Percentiles rank a stretch among this genome's conserved stretches.
Evolutionary conservation across 1,140 invertebrate genomes (phyloP).

Genomic region (Bombus confusus): DNA sequence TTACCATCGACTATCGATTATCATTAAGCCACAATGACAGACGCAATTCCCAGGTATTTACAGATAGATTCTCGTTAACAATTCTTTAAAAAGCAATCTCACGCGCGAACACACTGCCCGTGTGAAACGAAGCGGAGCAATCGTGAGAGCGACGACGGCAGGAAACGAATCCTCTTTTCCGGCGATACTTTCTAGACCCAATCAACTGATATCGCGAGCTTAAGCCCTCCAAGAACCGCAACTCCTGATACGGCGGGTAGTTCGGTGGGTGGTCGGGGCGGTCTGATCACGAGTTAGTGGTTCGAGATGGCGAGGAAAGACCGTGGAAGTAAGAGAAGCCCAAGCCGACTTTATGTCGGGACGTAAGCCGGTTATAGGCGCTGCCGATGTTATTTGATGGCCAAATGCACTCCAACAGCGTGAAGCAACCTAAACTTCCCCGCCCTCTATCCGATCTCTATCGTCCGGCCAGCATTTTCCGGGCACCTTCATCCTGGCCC

Average conservation of each 20-base stretch:
- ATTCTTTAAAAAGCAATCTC: slow-evolving; percentile 8
- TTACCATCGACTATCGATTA: too few species aligned
- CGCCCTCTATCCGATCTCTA: slow-evolving; percentile 67
- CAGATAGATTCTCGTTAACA: background rate
- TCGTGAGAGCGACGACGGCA: background rate
- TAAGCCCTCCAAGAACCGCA: slow-evolving; percentile 79
- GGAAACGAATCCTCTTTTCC: slow-evolving; percentile 51
- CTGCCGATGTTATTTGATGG: slow-evolving; percentile 83
- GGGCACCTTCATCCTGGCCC: slow-evolving; percentile 44
- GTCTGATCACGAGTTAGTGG: slow-evolving; percentile 83
- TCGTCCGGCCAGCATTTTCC: slow-evolving; percentile 69
- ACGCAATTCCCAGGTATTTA: background rate
- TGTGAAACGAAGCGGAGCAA: background rate
- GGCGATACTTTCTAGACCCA: slow-evolving; percentile 73
- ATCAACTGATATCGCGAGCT: slow-evolving; percentile 82
- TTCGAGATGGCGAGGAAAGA: slow-evolving; percentile 76
- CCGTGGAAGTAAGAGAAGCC: slow-evolving; percentile 73
- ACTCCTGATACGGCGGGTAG: slow-evolving; percentile 80
- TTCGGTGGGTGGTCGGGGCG: slow-evolving; percentile 74
- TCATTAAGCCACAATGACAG: too few species aligned
- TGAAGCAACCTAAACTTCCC: slow-evolving; percentile 59
- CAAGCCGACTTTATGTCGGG: slow-evolving; percentile 81
- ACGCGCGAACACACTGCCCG: background rate
- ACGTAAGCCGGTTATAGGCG: slow-evolving; percentile 82
- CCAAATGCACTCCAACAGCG: slow-evolving; percentile 80